A percentile compares a stretch with the other conserved stretches of the same genome.
These are phyloP conservation scores for Melolontha melolontha DNA, from an alignment of 2,888 invertebrate species.

Conservation along the genomic window DNA sequence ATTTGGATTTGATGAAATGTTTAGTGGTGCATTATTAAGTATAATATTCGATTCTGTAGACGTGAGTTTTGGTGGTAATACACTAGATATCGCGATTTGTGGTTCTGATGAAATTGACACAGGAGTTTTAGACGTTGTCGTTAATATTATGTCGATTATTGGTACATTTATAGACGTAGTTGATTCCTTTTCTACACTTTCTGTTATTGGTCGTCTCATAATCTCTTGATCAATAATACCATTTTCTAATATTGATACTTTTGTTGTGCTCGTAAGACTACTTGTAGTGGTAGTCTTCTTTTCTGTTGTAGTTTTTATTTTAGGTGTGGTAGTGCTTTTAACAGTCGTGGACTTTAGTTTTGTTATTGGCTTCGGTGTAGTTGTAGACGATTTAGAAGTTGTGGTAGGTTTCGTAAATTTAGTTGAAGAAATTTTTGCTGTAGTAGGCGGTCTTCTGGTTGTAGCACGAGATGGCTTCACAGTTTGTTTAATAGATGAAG, in stretches of 20 bases:
- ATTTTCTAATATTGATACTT: constrained; percentile 40
- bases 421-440: constrained; percentile 42
- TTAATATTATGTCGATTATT: constrained; percentile 8
- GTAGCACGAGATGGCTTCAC: constrained; percentile 60
- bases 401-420: constrained; percentile 54
- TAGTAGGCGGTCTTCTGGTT: constrained; percentile 46
- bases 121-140: neutral
- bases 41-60: constrained; percentile 53
- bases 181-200: constrained; percentile 2
- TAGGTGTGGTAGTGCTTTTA: constrained; percentile 47
- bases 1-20: constrained; percentile 49
- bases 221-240: neutral
- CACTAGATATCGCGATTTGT: constrained; percentile 49
- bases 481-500: constrained; percentile 59
- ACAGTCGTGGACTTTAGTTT: constrained; percentile 45
- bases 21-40: constrained; percentile 50
- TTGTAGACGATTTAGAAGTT: constrained; percentile 53
- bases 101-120: neutral
- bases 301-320: constrained; percentile 47
- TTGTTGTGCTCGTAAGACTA: constrained; percentile 40
- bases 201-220: constrained; percentile 18
- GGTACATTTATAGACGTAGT: neutral
- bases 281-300: constrained; percentile 39
- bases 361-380: constrained; percentile 51
- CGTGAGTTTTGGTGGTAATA: constrained; percentile 50